Base-by-base conservation (phyloP, 2,888 invertebrate genomes). In the Oxystoma pomonae region DNA sequence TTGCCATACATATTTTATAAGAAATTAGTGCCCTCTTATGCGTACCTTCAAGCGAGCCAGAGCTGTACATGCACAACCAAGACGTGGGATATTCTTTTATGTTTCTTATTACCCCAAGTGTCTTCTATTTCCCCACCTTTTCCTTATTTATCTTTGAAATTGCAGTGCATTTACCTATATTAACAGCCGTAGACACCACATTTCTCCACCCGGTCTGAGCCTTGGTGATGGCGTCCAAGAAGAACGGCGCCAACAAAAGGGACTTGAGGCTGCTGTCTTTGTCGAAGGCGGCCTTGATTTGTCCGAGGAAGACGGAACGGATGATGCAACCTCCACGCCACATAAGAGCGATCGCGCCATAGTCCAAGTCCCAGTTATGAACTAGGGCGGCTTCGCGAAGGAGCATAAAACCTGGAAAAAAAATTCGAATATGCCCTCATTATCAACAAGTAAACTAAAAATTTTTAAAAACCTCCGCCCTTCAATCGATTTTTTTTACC, bases 251-350 rank as follows among this genome's bases (percentile, higher is more conserved):
- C 74, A 98, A 79, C 64, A 99, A 82, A 61, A 99, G 83, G 78
- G 97, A 98, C 1, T 87, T 85, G 61, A 99, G 83, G 63, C 90
- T 83, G 0, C 94, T 91, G 79, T 98, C 92, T 73, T 91, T 90
- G 61, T 92, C 93, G 79, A 93, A 99, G 0, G 99, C 98, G 16
- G 87, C 86, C 83, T 98, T 95, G 73, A 96, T 96, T 78, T 94
- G 91, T 22, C 93, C 94, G 71, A 96, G 82, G 78, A 96, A 96
- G 12, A 85, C 90, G 76, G 93, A 94, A 78, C 98, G 86, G 76
- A 97, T 98, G 75, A 98, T 98, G 79, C 98, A 98, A n/a, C 98
- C 98, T 16, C 98, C 98, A 67, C 98, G 88, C 99, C 99, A 99
- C 98, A 99, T 99, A 55, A 99, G 83, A 1, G 99, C 98, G 69